Evolutionary conservation across 2,113 vertebrate genomes (phyloP).

Genomic region (Nicator chloris): DNA sequence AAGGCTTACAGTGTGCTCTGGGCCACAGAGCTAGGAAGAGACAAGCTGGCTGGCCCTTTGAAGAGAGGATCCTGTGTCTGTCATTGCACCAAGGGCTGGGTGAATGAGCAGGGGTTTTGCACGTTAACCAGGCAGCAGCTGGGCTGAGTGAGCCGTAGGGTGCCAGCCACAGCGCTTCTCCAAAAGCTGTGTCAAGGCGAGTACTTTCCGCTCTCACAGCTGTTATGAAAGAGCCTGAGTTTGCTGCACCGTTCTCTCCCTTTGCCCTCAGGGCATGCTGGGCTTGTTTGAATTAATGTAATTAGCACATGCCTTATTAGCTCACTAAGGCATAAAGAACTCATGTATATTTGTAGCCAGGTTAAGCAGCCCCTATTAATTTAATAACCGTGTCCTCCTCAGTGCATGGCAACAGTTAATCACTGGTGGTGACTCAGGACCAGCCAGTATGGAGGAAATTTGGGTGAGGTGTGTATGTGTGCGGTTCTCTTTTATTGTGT

Average conservation of each 20-base stretch:
- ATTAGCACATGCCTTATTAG: slow-evolving; percentile 64
- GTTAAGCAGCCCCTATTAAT: slow-evolving; percentile 50
- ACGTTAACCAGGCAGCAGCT: background rate
- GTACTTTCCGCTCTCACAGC: background rate
- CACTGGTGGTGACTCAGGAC: slow-evolving; percentile 13
- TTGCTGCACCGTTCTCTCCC: background rate
- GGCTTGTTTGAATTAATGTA: slow-evolving; percentile 63
- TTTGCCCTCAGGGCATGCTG: slow-evolving; percentile 29
- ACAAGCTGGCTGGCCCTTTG: background rate
- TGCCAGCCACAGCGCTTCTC: background rate
- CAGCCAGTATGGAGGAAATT: background rate
- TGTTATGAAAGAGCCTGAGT: background rate
- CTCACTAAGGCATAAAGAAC: slow-evolving; percentile 57
- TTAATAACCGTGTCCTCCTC: slow-evolving; percentile 50
- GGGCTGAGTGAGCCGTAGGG: background rate
- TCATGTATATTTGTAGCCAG: slow-evolving; percentile 46
- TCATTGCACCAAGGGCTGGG: background rate
- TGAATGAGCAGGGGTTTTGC: background rate
- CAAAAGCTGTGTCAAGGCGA: background rate
- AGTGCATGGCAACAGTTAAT: slow-evolving; percentile 34
- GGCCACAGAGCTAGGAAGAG: background rate
- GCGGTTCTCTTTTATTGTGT: background rate
- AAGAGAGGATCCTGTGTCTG: background rate
- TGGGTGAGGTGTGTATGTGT: background rate
- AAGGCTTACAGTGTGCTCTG: background rate